phyloP scores from a whole-genome alignment of 2,888 invertebrate genomes.

The Meta bourneti region DNA sequence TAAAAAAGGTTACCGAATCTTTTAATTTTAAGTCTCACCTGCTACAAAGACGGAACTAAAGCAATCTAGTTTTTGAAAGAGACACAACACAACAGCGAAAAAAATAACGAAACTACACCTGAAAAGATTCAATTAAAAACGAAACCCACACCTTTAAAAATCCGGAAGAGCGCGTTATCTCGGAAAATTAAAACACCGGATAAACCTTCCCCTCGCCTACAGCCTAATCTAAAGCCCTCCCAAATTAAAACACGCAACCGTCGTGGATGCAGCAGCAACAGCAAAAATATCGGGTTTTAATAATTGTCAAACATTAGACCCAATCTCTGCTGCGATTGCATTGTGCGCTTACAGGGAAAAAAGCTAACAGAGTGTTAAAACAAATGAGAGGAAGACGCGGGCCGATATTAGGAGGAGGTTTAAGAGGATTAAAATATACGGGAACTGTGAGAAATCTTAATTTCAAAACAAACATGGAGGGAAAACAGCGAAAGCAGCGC shows the following conservation, averaged over 20 bases:
- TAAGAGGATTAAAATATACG: conserved; percentile 41
- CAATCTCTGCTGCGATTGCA: neutral
- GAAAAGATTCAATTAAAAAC: neutral
- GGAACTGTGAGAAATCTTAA: conserved; percentile 24
- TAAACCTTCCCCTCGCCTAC: neutral
- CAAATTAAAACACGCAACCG: conserved; percentile 8
- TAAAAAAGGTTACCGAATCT: neutral
- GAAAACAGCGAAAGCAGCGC: conserved; percentile 26
- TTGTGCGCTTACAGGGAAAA: neutral
- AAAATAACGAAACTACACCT: neutral
- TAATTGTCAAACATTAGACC: conserved; percentile 47
- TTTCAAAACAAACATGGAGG: conserved; percentile 57
- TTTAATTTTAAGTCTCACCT: neutral
- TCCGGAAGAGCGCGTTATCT: neutral
- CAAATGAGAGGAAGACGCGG: conserved; percentile 15
- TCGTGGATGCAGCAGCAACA: neutral
- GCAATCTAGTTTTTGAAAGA: neutral
- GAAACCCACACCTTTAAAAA: neutral
- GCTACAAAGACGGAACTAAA: neutral
- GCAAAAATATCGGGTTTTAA: conserved; percentile 40
- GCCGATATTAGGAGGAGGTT: conserved; percentile 20
- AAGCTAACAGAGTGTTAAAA: conserved; percentile 15
- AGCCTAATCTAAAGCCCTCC: conserved; percentile 5
- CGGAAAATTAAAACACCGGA: neutral
- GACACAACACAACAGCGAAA: neutral